A percentile compares a stretch with the other conserved stretches of the same genome.
phyloP scores from a whole-genome alignment of 2,113 vertebrate species.

The Apteryx mantelli region DNA sequence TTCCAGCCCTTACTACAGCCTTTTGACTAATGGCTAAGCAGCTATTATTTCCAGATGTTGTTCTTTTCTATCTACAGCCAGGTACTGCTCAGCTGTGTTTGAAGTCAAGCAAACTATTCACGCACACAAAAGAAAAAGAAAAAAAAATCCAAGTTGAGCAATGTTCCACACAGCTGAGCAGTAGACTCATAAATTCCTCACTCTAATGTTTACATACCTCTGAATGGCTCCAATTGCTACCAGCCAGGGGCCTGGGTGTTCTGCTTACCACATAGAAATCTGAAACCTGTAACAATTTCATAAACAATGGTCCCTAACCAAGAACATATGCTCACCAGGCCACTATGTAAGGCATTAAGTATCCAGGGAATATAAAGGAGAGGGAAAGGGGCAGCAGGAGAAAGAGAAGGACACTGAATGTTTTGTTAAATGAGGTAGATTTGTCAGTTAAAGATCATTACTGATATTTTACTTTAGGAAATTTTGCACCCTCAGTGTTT shows the following conservation, averaged over 20 bases:
- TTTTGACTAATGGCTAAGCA: neutral
- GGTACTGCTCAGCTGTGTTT: conserved; percentile 28
- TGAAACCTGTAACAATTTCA: conserved; percentile 71
- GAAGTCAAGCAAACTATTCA: conserved; percentile 29
- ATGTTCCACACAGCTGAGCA: conserved; percentile 12
- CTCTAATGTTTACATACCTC: conserved; percentile 65
- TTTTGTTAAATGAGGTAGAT: conserved; percentile 11
- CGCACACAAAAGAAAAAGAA: neutral
- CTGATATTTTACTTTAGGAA: neutral
- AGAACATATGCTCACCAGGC: conserved; percentile 64
- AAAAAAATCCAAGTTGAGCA: neutral
- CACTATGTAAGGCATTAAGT: conserved; percentile 52
- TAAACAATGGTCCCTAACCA: conserved; percentile 74
- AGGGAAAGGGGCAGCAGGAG: neutral
- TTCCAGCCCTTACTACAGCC: neutral
- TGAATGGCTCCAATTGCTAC: conserved; percentile 62
- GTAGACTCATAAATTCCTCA: conserved; percentile 65
- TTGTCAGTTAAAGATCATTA: neutral
- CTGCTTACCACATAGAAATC: conserved; percentile 65
- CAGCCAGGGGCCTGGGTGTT: conserved; percentile 42
- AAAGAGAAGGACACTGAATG: conserved; percentile 13
- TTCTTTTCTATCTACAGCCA: conserved; percentile 1
- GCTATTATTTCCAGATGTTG: conserved; percentile 41
- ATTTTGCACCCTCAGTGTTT: neutral
- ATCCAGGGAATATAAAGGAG: conserved; percentile 1